phyloP scores from a whole-genome alignment of 2,113 vertebrate species.

The Perognathus longimembris region DNA sequence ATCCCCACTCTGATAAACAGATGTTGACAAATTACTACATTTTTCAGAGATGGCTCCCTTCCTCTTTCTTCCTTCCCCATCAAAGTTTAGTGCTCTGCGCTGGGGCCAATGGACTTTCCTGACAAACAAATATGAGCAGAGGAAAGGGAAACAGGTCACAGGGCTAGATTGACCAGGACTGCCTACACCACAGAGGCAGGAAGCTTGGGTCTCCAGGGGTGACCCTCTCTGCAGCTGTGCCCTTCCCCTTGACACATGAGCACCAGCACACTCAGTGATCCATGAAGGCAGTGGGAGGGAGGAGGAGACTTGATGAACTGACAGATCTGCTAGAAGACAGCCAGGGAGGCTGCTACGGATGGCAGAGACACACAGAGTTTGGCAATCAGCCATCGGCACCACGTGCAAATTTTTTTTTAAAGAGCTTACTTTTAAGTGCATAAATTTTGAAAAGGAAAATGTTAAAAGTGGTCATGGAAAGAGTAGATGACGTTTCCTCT shows the following conservation, averaged over 20 bases:
- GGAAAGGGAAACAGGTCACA: conserved; percentile 75
- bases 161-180: conserved; percentile 75
- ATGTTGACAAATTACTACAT: not conserved
- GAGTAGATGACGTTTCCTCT: not conserved
- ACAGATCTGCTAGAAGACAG: conserved; percentile 83
- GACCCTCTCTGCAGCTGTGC: conserved; percentile 81
- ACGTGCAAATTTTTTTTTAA: too few relatives aligned
- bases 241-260: conserved; percentile 78
- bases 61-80: not conserved
- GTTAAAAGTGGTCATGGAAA: not conserved
- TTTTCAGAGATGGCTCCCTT: not conserved
- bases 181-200: conserved; percentile 70
- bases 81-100: conserved; percentile 23
- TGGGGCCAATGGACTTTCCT: conserved; percentile 75
- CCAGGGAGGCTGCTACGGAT: conserved; percentile 79
- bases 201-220: conserved; percentile 67
- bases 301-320: conserved; percentile 83
- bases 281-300: conserved; percentile 83
- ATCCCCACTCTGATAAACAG: not conserved
- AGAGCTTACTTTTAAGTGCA: conserved; percentile 55
- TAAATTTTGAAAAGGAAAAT: conserved; percentile 59
- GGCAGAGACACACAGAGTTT: conserved; percentile 71
- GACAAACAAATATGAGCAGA: conserved; percentile 64
- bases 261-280: conserved; percentile 76
- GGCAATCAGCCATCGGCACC: conserved; percentile 68